Evolutionary conservation across 2,113 vertebrate species (phyloP).

Genomic region (Tonatia bakeri): DNA sequence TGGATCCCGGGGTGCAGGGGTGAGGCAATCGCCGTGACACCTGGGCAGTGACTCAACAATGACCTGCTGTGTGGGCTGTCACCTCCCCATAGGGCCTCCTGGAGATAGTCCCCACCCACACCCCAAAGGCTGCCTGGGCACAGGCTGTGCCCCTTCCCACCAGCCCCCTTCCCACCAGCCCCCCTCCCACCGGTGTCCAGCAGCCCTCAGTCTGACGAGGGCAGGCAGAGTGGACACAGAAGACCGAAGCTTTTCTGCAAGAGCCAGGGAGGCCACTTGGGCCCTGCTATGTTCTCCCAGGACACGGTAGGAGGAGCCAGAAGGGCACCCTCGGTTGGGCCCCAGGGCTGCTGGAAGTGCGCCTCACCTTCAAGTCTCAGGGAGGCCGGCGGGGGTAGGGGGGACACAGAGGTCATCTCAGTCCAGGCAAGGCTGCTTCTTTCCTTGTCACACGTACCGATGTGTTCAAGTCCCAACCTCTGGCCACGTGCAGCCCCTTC

Average conservation of each 20-base stretch:
- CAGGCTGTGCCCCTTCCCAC: too few species aligned
- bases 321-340: not conserved
- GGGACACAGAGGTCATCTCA: not conserved
- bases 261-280: not conserved
- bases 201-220: not conserved
- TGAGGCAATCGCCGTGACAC: not conserved
- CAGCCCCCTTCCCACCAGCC: too few species aligned
- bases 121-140: too few species aligned
- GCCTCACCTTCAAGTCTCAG: not conserved
- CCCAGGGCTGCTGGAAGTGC: not conserved
- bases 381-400: not conserved
- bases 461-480: not conserved
- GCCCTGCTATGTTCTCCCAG: not conserved
- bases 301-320: conserved; percentile 39
- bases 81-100: not conserved
- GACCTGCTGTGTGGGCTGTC: not conserved
- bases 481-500: not conserved
- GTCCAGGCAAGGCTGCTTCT: not conserved
- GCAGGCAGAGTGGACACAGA: not conserved
- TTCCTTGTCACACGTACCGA: not conserved
- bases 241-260: conserved; percentile 24
- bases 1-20: not conserved
- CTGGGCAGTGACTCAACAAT: conserved; percentile 59
- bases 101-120: not conserved
- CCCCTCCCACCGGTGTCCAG: not conserved